phyloP scores from a whole-genome alignment of 2,888 invertebrate species.

The Epinotia nisella region DNA sequence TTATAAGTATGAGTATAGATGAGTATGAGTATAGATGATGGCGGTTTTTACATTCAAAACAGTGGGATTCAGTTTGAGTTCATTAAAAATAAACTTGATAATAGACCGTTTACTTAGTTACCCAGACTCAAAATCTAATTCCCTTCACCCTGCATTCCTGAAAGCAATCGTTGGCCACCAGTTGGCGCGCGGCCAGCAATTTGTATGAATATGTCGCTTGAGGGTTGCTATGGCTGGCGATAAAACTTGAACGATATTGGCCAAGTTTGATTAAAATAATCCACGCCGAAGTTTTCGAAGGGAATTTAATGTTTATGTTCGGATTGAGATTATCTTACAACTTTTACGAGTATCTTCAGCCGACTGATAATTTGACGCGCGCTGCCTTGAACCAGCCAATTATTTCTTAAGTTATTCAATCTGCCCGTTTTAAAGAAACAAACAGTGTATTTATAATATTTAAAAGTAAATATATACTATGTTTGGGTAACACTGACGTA shows the following conservation, averaged over 20 bases:
- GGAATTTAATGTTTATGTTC: constrained; percentile 5
- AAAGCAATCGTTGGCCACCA: constrained; percentile 18
- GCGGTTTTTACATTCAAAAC: too few species aligned
- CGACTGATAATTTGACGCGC: neutral
- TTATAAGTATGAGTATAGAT: too few species aligned
- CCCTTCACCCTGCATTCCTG: constrained; percentile 6
- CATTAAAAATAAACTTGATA: neutral
- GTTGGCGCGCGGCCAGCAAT: constrained; percentile 31
- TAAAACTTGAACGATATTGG: constrained; percentile 35
- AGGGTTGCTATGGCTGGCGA: constrained; percentile 23
- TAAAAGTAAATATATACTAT: too few species aligned
- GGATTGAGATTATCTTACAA: neutral
- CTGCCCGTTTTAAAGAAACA: too few species aligned
- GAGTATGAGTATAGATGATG: too few species aligned
- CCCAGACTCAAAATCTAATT: constrained; percentile 20
- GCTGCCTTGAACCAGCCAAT: neutral
- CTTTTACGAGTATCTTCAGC: neutral
- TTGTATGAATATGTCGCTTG: constrained; percentile 30
- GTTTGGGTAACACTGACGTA: too few species aligned
- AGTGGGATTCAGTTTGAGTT: too few species aligned
- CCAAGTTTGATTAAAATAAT: constrained; percentile 34
- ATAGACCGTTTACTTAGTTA: neutral
- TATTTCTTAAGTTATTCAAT: too few species aligned
- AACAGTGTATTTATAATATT: too few species aligned
- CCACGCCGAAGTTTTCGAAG: constrained; percentile 2